Evolutionary conservation across 2,113 vertebrate genomes (phyloP).

Genomic region (Egretta garzetta): DNA sequence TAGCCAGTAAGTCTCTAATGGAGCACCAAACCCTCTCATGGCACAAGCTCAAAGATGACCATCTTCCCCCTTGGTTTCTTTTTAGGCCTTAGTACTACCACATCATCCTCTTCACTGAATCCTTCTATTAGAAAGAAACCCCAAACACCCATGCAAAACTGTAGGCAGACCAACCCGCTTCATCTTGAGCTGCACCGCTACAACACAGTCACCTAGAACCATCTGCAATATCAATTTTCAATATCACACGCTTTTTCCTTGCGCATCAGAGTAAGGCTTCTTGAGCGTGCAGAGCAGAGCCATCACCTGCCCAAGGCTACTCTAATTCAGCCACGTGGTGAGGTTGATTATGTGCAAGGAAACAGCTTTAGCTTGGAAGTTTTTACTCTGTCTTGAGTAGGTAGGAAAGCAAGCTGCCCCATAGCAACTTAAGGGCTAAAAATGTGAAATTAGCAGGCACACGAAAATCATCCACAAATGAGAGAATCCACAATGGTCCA

Average conservation of each 20-base stretch:
- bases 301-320: no score
- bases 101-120: neutral
- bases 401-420: neutral
- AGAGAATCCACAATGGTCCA: neutral
- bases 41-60: neutral
- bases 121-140: neutral
- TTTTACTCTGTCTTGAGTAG: neutral
- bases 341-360: neutral
- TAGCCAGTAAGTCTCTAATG: neutral
- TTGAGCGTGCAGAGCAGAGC: fast-evolving
- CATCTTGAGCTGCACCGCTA: neutral
- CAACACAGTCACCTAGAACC: neutral
- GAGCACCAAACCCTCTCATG: neutral
- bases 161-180: neutral
- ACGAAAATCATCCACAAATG: neutral
- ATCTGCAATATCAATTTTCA: neutral
- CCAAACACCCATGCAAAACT: neutral
- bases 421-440: neutral
- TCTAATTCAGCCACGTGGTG: neutral
- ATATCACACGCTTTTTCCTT: neutral
- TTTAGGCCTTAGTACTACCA: neutral
- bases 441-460: neutral
- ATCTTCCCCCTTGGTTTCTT: neutral
- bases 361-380: neutral
- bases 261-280: neutral